Evolutionary conservation across 2,888 invertebrate species (phyloP).

Genomic region (Timema cristinae): DNA sequence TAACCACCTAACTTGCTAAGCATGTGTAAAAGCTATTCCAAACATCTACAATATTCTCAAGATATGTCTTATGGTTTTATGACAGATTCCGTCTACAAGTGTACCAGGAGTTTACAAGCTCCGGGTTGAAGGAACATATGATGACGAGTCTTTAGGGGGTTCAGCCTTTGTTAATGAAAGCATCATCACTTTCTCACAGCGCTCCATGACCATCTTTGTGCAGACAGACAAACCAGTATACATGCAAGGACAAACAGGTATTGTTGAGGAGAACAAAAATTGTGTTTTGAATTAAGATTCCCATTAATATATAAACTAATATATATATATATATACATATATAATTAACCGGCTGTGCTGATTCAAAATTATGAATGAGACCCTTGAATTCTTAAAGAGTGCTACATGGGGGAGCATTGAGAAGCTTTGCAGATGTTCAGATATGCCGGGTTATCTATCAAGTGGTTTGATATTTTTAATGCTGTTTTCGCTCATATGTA

Average conservation of each 20-base stretch:
- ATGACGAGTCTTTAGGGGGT: conserved; percentile 72
- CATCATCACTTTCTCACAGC: conserved; percentile 73
- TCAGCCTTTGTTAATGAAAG: conserved; percentile 89
- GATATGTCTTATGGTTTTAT: too few species aligned
- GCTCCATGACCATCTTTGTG: conserved; percentile 93
- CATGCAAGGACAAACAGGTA: conserved; percentile 83
- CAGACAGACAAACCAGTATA: conserved; percentile 94
- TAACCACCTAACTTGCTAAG: too few species aligned
- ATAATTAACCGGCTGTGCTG: not conserved
- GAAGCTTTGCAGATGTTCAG: too few species aligned
- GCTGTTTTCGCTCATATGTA: too few species aligned
- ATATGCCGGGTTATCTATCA: too few species aligned
- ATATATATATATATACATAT: conserved; percentile 15
- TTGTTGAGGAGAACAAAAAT: conserved; percentile 29
- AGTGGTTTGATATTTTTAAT: too few species aligned
- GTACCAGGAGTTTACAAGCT: conserved; percentile 80
- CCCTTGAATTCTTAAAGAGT: too few species aligned
- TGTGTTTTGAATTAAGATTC: not conserved
- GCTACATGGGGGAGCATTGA: too few species aligned
- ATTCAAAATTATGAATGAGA: too few species aligned
- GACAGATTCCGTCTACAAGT: conserved; percentile 76
- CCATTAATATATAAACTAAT: too few species aligned
- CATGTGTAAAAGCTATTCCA: too few species aligned
- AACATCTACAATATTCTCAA: too few species aligned
- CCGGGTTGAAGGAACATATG: conserved; percentile 72